Evolutionary conservation across 2,888 invertebrate genomes (phyloP), one percentile per base, ranked within the genome.

Genomic region (Eupithecia tripunctaria): DNA sequence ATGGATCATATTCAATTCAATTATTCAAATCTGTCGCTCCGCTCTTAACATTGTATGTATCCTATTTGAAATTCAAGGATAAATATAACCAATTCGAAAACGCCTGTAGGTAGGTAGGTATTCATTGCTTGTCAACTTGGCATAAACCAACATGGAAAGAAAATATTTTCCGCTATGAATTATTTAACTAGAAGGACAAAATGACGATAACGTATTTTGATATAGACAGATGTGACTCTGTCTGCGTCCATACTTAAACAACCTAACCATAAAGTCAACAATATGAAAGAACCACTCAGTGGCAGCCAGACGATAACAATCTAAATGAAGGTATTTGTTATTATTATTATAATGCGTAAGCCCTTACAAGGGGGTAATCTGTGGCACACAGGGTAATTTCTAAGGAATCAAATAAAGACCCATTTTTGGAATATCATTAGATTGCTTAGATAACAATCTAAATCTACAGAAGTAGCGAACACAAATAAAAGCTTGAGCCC

Each of bases 41-140:
- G 47, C 47, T 51, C 10, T 21, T 5, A 43, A n/a, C 18, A 47
- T n/a, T n/a, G 7, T 3, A n/a, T 18, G 21, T 51, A 15, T 67
- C 32, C 27, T 69, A 47, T 67, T 72, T 71, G 67, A 78, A 77
- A 76, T 74, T 76, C 76, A 79, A 75, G 74, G 73, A 70, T 66
- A 71, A 67, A 65, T 3, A 63, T 69, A 18, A 68, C 8, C 18
- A 29, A 74, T 76, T 70, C 59, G 59, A 63, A 71, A 56, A 29
- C 14, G 62, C 43, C 63, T 51, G 66, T n/a, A n/a, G n/a, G n/a
- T n/a, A n/a, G n/a, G n/a, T n/a, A n/a, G n/a, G n/a, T n/a, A 43
- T 47, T 73, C 73, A 64, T 59, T 38, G 69, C 63, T 70, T 70
- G 63, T 70, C 41, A 56, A 66, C 25, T 63, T 10, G 21, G 10